A percentile compares a stretch with the other conserved stretches of the same genome.
phyloP scores from a whole-genome alignment of 2,888 invertebrate genomes.

The Lydus trimaculatus region DNA sequence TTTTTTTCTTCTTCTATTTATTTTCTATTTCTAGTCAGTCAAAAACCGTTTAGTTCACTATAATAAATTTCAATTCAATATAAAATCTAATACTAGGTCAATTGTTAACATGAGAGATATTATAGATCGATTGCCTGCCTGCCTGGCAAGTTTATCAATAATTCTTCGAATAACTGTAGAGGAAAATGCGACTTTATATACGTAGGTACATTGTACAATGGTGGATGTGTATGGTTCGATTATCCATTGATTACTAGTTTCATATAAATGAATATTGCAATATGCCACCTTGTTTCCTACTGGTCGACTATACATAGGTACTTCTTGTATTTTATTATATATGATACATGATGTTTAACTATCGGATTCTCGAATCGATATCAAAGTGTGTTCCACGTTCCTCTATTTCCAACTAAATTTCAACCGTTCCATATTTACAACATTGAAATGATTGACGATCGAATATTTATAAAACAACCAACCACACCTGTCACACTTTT shows the following conservation, averaged over 20 bases:
- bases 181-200: background rate
- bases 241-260: background rate
- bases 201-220: background rate
- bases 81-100: background rate
- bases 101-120: background rate
- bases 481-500: background rate
- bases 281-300: background rate
- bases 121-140: background rate
- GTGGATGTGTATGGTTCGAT: background rate
- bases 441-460: background rate
- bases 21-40: background rate
- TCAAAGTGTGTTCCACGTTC: background rate
- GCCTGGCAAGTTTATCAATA: background rate
- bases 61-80: background rate
- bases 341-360: background rate
- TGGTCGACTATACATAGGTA: background rate
- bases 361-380: background rate
- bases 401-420: background rate
- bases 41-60: background rate
- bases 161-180: background rate
- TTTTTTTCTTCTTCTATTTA: background rate
- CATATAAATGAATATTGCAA: constrained; percentile 3
- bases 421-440: background rate
- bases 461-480: background rate
- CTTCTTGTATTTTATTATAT: background rate